Conservation (phyloP, 2,888 invertebrate genomes). For the Catocala fraxini region DNA sequence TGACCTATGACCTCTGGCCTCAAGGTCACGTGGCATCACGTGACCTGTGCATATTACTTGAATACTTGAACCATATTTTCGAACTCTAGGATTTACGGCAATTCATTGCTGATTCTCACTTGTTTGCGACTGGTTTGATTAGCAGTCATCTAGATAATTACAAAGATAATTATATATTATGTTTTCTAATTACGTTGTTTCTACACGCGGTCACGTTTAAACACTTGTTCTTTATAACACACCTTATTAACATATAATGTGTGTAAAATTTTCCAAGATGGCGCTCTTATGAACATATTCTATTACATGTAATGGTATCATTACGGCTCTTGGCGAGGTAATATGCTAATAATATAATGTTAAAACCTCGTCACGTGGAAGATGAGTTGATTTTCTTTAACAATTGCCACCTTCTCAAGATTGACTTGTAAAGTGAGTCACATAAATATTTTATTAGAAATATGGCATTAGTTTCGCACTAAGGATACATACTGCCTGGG, state of each 20-base stretch:
- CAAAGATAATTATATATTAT: constrained; percentile 28
- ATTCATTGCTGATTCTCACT: too few relatives aligned
- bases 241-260: constrained; percentile 26
- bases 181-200: constrained; percentile 32
- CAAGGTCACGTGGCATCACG: too few relatives aligned
- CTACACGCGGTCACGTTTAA: constrained; percentile 25
- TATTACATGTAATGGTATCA: constrained; percentile 8
- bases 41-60: too few relatives aligned
- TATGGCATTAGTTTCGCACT: too few relatives aligned
- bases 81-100: too few relatives aligned
- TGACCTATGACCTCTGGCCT: too few relatives aligned
- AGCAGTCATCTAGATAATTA: constrained; percentile 22
- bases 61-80: too few relatives aligned
- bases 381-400: not conserved
- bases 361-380: not conserved
- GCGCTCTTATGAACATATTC: constrained; percentile 12
- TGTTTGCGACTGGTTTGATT: too few relatives aligned
- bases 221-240: constrained; percentile 21
- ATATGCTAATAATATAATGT: constrained; percentile 4
- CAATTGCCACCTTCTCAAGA: too few relatives aligned
- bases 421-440: not conserved
- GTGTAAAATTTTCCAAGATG: constrained; percentile 29
- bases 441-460: too few relatives aligned
- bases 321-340: constrained; percentile 7
- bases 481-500: too few relatives aligned